Base-by-base conservation (phyloP, 2,888 invertebrate genomes). In the Tanytarsus gracilentus region DNA sequence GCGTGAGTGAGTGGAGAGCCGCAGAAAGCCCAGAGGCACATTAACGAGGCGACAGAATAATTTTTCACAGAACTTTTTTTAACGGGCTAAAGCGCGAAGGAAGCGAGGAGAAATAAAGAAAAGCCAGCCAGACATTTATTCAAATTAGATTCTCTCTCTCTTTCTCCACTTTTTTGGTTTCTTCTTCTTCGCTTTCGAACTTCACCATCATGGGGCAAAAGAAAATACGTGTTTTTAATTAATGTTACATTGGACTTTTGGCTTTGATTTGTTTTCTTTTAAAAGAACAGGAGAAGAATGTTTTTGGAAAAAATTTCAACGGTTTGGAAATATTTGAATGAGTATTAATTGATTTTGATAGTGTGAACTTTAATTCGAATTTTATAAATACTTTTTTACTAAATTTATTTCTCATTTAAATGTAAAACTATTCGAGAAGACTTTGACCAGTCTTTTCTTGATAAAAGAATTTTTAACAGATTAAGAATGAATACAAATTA, bases 401-500 rank as follows among this genome's bases (percentile, higher is more conserved):
- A n/a, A n/a, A n/a, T n/a, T n/a, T n/a, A n/a, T n/a, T n/a, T n/a
- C n/a, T n/a, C n/a, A n/a, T n/a, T n/a, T n/a, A n/a, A n/a, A n/a
- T n/a, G n/a, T n/a, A n/a, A n/a, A n/a, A n/a, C n/a, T n/a, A n/a
- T n/a, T n/a, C n/a, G n/a, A n/a, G n/a, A n/a, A n/a, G n/a, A n/a
- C n/a, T n/a, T n/a, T n/a, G n/a, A n/a, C n/a, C n/a, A n/a, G n/a
- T n/a, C n/a, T n/a, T n/a, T n/a, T n/a, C n/a, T n/a, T n/a, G n/a
- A n/a, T n/a, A n/a, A n/a, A n/a, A 40, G 14, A 40, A n/a, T 11
- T 40, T 8, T 8, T 21, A 52, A 33, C 29, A 21, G 52, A 52
- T 30, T 33, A 52, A 29, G 23, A 52, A 52, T 52, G 33, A 52
- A 52, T 52, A 30, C 52, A 29, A 52, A 52, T 52, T 52, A 52